phyloP scores from a whole-genome alignment of 2,113 vertebrate genomes.

The Aptenodytes forsteri region DNA sequence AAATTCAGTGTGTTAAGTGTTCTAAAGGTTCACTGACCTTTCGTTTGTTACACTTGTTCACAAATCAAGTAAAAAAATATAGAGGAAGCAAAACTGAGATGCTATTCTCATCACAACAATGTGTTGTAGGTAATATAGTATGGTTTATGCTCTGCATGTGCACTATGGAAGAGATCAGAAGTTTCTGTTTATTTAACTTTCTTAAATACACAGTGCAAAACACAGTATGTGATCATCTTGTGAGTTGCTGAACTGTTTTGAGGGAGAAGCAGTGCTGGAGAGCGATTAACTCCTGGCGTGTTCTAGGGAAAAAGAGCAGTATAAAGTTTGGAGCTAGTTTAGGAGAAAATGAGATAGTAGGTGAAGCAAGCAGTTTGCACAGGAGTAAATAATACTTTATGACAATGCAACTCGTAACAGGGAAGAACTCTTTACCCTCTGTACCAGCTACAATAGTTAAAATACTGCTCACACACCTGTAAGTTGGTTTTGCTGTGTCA shows the following conservation, averaged over 20 bases:
- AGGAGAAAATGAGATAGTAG: not conserved
- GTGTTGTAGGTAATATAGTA: not conserved
- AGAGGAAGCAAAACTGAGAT: not conserved
- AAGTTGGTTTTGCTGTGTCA: not conserved
- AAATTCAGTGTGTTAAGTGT: not conserved
- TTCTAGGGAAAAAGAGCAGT: not conserved
- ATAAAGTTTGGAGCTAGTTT: not conserved
- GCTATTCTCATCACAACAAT: not conserved
- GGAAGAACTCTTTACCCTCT: not conserved
- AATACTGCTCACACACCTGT: not conserved
- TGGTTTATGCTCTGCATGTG: not conserved
- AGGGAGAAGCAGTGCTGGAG: not conserved
- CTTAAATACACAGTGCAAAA: not conserved
- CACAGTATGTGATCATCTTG: too few species aligned
- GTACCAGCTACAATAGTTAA: not conserved
- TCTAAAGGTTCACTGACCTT: not conserved
- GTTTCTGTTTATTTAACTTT: not conserved
- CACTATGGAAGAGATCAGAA: not conserved
- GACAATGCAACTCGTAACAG: not conserved
- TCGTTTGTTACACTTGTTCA: not conserved
- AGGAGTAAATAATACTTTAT: not conserved
- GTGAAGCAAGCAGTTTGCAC: not conserved
- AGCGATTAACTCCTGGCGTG: not conserved
- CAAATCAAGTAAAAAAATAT: not conserved
- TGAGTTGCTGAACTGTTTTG: not conserved